Percentiles rank a stretch among this genome's conserved stretches.
phyloP scores from a whole-genome alignment of 2,113 vertebrate species.

The Sitta europaea region DNA sequence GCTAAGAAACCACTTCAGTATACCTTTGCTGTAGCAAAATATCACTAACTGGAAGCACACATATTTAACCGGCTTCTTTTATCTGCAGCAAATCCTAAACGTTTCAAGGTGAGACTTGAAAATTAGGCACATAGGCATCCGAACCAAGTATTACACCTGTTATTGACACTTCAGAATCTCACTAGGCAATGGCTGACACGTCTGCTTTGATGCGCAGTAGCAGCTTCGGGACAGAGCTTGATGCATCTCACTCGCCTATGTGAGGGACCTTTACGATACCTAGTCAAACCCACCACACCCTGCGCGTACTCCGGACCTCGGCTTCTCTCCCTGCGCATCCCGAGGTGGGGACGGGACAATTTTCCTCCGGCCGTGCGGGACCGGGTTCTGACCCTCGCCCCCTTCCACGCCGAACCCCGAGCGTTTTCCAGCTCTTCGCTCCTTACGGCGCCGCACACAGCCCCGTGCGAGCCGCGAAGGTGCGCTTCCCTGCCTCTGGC shows the following conservation, averaged over 20 bases:
- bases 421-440: not conserved
- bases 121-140: not conserved
- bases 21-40: not conserved
- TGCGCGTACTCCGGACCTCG: not conserved
- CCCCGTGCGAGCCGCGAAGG: rapidly evolving
- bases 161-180: rapidly evolving
- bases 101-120: not conserved
- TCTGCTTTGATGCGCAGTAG: not conserved
- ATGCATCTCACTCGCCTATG: rapidly evolving
- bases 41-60: not conserved
- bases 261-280: rapidly evolving
- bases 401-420: no score
- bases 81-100: not conserved
- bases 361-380: not conserved
- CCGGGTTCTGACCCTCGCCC: not conserved
- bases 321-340: not conserved
- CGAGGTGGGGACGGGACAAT: not conserved
- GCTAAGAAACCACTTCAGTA: not conserved
- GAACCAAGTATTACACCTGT: not conserved
- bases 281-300: not conserved
- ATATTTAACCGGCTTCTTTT: not conserved
- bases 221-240: rapidly evolving
- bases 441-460: not conserved
- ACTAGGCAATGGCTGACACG: not conserved
- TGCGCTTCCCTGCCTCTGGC: no score